A percentile compares a stretch with the other conserved stretches of the same genome.
These are phyloP conservation scores for Drosophila histrio DNA, from an alignment of 2,888 invertebrate genomes.

Conservation along the genomic window DNA sequence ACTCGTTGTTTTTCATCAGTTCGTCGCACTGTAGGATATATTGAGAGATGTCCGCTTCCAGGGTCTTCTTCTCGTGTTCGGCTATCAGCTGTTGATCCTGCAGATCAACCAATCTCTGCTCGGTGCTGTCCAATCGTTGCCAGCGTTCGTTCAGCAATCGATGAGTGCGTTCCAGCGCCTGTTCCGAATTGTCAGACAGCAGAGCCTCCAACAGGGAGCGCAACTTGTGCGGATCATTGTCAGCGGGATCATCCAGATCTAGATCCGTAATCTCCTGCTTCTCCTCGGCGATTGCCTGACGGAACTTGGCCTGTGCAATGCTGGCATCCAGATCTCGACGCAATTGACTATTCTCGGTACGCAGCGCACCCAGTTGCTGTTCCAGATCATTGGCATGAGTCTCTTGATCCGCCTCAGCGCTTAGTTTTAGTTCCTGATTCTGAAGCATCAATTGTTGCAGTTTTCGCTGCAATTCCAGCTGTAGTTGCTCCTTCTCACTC, in stretches of 20 bases:
- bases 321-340: slow-evolving; percentile 69
- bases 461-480: slow-evolving; percentile 76
- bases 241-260: slow-evolving; percentile 53
- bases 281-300: slow-evolving; percentile 77
- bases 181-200: slow-evolving; percentile 35
- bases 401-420: slow-evolving; percentile 79
- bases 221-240: slow-evolving; percentile 67
- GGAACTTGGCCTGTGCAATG: slow-evolving; percentile 72
- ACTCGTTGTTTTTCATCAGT: slow-evolving; percentile 89
- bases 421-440: slow-evolving; percentile 77
- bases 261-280: slow-evolving; percentile 82
- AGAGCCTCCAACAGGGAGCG: slow-evolving; percentile 66
- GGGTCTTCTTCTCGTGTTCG: slow-evolving; percentile 86
- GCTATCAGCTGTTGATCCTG: slow-evolving; percentile 85
- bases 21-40: slow-evolving; percentile 87
- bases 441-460: slow-evolving; percentile 74
- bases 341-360: slow-evolving; percentile 68
- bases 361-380: slow-evolving; percentile 69
- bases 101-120: slow-evolving; percentile 81
- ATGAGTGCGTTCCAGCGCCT: slow-evolving; percentile 82
- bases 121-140: slow-evolving; percentile 85
- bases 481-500: slow-evolving; percentile 77
- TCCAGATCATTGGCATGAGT: slow-evolving; percentile 70
- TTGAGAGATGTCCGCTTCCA: slow-evolving; percentile 85
- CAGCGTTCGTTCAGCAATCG: slow-evolving; percentile 86